Percentiles rank a stretch among this genome's conserved stretches.
These are phyloP conservation scores for Cryptotis parvus DNA, from an alignment of 2,113 vertebrate species.

Conservation along the genomic window DNA sequence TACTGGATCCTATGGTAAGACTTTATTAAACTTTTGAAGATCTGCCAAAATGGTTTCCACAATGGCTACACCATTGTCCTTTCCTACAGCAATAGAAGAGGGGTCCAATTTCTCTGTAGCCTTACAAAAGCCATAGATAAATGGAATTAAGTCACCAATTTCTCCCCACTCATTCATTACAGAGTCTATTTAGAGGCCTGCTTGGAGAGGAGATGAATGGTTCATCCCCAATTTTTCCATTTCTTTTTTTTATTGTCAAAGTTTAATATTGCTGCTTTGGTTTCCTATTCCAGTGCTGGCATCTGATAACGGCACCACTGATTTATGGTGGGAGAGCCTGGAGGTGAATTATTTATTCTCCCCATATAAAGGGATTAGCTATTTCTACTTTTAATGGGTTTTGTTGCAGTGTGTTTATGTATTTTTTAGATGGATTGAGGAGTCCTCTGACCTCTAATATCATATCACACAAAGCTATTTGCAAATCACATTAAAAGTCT, in stretches of 20 bases:
- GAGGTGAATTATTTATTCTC: slow-evolving; percentile 80
- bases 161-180: slow-evolving; percentile 13
- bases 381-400: slow-evolving; percentile 83
- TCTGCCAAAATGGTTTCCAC: background rate
- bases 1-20: background rate
- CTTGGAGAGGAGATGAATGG: slow-evolving; percentile 48
- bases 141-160: background rate
- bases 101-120: background rate
- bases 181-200: slow-evolving; percentile 35
- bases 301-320: slow-evolving; percentile 71
- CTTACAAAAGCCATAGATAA: background rate
- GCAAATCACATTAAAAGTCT: slow-evolving; percentile 64
- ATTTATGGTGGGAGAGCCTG: slow-evolving; percentile 75
- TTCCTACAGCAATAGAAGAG: background rate
- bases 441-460: slow-evolving; percentile 71
- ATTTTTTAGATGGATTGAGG: slow-evolving; percentile 75
- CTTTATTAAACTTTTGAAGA: slow-evolving; percentile 32
- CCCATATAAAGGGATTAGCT: slow-evolving; percentile 80
- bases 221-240: slow-evolving; percentile 71
- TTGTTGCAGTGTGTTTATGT: slow-evolving; percentile 74
- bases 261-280: slow-evolving; percentile 76
- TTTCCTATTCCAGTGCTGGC: slow-evolving; percentile 49
- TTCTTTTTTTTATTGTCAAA: background rate
- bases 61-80: background rate
- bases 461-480: slow-evolving; percentile 63